Evolutionary conservation across 1,140 invertebrate species (phyloP).

Genomic region (Drosophila melanica): DNA sequence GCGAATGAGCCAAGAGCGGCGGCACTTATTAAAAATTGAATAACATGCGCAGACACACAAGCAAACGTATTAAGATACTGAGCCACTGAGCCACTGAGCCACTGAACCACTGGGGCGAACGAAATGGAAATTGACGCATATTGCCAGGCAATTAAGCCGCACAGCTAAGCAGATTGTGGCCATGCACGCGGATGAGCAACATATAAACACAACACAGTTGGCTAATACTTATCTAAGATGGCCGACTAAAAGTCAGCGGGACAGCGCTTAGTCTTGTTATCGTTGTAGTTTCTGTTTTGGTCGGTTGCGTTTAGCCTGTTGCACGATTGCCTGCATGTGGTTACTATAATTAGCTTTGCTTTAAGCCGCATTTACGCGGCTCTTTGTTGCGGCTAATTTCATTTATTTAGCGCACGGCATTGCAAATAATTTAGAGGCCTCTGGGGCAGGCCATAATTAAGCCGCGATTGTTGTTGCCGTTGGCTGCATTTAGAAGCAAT

Average conservation of each 20-base stretch:
- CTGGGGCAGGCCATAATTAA: constrained; percentile 61
- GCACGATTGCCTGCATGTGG: constrained; percentile 33
- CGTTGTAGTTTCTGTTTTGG: constrained; percentile 9
- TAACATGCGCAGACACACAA: constrained; percentile 22
- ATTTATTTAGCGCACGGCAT: constrained; percentile 31
- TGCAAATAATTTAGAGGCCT: constrained; percentile 46
- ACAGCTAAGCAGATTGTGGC: constrained; percentile 65
- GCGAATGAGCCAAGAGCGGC: constrained; percentile 1
- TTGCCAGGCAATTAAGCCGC: constrained; percentile 72
- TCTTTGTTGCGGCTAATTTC: constrained; percentile 48
- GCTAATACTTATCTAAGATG: constrained; percentile 3
- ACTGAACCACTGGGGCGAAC: not conserved
- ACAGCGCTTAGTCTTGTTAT: constrained; percentile 14
- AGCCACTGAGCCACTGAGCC: constrained; percentile 6
- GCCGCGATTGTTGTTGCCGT: constrained; percentile 57
- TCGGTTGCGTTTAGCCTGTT: constrained; percentile 10
- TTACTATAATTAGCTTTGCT: constrained; percentile 42
- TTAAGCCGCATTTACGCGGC: constrained; percentile 40
- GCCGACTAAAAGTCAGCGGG: not conserved
- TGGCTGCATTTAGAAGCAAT: constrained; percentile 65
- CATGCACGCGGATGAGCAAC: constrained; percentile 63
- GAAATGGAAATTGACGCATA: constrained; percentile 49
- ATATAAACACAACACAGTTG: constrained; percentile 20
- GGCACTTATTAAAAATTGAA: constrained; percentile 72
- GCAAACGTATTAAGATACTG: constrained; percentile 53